phyloP scores from a whole-genome alignment of 2,113 vertebrate species.

The Spea bombifrons region DNA sequence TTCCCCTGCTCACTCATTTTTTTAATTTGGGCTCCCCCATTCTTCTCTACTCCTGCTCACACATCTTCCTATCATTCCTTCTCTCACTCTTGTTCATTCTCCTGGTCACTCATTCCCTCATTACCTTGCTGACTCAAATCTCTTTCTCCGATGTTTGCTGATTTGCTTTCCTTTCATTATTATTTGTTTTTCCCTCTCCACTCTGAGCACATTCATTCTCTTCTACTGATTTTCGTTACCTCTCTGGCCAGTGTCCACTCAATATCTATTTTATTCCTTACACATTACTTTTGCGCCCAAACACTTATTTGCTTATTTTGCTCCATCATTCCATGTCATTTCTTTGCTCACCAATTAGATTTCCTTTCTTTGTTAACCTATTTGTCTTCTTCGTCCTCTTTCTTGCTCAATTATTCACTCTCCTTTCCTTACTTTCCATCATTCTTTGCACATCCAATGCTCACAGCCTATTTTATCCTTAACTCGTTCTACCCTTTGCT shows the following conservation, averaged over 20 bases:
- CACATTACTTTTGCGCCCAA: no score
- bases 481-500: background rate
- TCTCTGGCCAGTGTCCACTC: no score
- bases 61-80: background rate
- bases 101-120: background rate
- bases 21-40: background rate
- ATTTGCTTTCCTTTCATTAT: no score
- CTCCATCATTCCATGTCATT: background rate
- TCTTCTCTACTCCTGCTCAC: background rate
- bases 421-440: background rate
- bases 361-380: background rate
- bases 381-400: background rate
- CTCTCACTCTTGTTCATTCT: background rate
- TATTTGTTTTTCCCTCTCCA: background rate
- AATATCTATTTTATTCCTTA: no score
- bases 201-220: no score
- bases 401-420: background rate
- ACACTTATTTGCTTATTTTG: background rate
- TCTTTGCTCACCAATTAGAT: background rate
- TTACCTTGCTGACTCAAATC: background rate
- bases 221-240: no score
- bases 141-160: background rate
- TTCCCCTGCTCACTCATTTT: background rate
- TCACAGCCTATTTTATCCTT: slow-evolving; percentile 4
- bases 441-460: background rate